A percentile compares a stretch with the other conserved stretches of the same genome.
These are phyloP conservation scores for Cephus cinctus DNA, from an alignment of 1,140 invertebrate species.

Conservation along the genomic window DNA sequence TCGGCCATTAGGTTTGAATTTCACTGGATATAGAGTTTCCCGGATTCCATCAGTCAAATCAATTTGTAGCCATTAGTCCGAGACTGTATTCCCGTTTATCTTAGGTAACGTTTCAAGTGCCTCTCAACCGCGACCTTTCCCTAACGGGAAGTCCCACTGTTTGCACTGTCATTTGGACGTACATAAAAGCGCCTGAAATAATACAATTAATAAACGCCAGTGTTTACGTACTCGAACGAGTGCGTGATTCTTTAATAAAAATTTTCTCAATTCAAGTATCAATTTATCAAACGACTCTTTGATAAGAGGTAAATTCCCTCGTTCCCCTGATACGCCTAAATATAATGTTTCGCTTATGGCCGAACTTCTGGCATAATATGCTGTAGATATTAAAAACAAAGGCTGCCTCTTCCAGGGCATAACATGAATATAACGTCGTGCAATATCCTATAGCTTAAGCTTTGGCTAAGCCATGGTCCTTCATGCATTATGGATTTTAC, in stretches of 20 bases:
- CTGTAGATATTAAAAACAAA: slow-evolving; percentile 53
- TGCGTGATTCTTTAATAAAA: too few species aligned
- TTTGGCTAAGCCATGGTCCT: slow-evolving; percentile 39
- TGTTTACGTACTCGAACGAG: too few species aligned
- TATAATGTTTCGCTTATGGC: neutral
- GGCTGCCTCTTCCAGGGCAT: slow-evolving; percentile 42
- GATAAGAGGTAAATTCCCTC: too few species aligned
- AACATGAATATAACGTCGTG: slow-evolving; percentile 54
- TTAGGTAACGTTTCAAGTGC: slow-evolving; percentile 40
- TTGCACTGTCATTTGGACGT: too few species aligned
- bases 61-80: slow-evolving; percentile 53
- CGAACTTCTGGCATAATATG: slow-evolving; percentile 17
- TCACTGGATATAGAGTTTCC: slow-evolving; percentile 50
- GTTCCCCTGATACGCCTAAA: too few species aligned
- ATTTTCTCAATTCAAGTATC: too few species aligned
- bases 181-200: too few species aligned
- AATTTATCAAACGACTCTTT: too few species aligned
- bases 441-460: slow-evolving; percentile 52
- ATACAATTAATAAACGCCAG: too few species aligned
- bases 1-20: slow-evolving; percentile 52
- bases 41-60: slow-evolving; percentile 51
- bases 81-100: slow-evolving; percentile 37
- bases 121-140: too few species aligned
- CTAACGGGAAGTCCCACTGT: too few species aligned
- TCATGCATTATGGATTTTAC: slow-evolving; percentile 57